phyloP scores from a whole-genome alignment of 2,113 vertebrate species.

The Hippocampus barbouri region DNA sequence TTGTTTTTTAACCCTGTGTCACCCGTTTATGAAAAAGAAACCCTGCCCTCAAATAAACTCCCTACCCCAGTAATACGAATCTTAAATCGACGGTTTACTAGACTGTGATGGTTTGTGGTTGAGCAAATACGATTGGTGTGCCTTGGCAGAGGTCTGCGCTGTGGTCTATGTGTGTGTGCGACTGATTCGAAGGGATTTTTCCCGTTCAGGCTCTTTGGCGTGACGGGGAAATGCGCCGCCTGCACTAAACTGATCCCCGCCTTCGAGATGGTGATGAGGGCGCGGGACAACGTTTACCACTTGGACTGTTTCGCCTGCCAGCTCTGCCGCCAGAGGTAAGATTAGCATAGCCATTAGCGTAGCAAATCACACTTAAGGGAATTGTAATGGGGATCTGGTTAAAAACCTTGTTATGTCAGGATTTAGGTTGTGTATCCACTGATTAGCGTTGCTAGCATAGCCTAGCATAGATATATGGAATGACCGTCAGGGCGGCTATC shows the following conservation, averaged over 20 bases:
- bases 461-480: not conserved
- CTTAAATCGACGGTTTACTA: no score
- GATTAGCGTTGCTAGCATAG: not conserved
- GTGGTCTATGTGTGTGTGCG: not conserved
- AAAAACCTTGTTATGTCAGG: not conserved
- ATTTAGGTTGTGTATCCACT: not conserved
- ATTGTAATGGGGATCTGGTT: not conserved
- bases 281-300: constrained; percentile 98
- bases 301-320: constrained; percentile 99
- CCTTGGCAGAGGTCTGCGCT: no score
- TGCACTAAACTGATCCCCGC: constrained; percentile 99
- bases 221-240: constrained; percentile 96
- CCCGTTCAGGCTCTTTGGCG: constrained; percentile 89
- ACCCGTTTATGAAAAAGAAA: no score
- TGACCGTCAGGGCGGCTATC: not conserved
- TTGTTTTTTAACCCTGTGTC: no score
- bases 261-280: constrained; percentile 99
- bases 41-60: no score
- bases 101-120: no score
- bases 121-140: no score
- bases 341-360: constrained; percentile 57
- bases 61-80: no score
- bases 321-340: constrained; percentile 99
- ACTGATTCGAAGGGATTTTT: constrained; percentile 6
- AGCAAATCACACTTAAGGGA: not conserved